Conservation (phyloP, 1,140 invertebrate species). For the Penaeus japonicus region DNA sequence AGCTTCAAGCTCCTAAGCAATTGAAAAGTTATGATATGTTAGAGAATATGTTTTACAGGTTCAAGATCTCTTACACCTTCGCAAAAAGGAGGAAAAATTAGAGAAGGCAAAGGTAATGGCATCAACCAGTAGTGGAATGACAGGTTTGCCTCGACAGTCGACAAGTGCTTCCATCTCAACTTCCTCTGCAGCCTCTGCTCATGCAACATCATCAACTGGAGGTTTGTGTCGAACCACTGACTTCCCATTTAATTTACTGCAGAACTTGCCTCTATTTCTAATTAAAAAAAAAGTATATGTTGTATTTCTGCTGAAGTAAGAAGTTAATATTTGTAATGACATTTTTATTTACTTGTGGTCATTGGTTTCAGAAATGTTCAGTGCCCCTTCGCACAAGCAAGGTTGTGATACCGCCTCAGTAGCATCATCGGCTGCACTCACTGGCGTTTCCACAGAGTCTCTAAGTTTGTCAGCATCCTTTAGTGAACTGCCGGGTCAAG, state of each 20-base stretch:
- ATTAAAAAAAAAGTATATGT: no score
- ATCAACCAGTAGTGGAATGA: background rate
- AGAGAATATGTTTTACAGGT: constrained; percentile 63
- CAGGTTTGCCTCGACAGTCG: constrained; percentile 23
- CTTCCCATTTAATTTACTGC: background rate
- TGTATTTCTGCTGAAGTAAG: no score
- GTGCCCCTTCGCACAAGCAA: constrained; percentile 41
- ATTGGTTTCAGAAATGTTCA: constrained; percentile 37
- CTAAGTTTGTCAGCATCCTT: constrained; percentile 39
- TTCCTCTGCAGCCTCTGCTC: constrained; percentile 40
- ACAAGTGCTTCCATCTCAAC: constrained; percentile 42
- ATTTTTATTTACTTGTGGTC: no score
- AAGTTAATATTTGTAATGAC: no score
- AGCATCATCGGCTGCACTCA: constrained; percentile 38
- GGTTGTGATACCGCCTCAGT: constrained; percentile 38
- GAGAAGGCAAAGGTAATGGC: constrained; percentile 60
- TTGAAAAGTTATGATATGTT: no score
- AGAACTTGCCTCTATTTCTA: no score
- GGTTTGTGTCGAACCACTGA: constrained; percentile 37
- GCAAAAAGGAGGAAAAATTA: constrained; percentile 70
- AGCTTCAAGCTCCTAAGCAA: no score
- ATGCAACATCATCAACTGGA: constrained; percentile 36
- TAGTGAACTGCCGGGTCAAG: constrained; percentile 37
- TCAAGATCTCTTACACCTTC: constrained; percentile 64
- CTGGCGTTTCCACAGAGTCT: constrained; percentile 45